Base-by-base conservation (phyloP, 2,888 invertebrate species). In the Acleris holmiana region DNA sequence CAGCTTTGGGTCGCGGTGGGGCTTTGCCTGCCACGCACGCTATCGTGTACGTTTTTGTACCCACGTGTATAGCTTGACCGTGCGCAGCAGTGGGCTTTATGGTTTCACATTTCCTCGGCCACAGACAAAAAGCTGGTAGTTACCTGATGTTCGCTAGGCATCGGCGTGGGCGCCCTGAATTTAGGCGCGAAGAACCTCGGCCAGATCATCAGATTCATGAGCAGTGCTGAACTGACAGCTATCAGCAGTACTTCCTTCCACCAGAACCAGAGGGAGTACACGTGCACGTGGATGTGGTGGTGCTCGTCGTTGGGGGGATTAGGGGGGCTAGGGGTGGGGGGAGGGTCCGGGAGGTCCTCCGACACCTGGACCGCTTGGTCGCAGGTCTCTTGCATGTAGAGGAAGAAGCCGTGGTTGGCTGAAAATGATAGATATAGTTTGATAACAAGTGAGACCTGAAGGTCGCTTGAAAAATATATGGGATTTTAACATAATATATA, bases 211-310 rank as follows among this genome's bases (percentile, higher is more conserved):
- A 96, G 85, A 75, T 96, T 96, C 69, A 96, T 88, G 10, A 96
- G 73, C 46, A 97, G 78, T 0, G 97, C 96, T 0, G 95, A 95
- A 6, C 96, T 94, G 44, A 97, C 82, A 4, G 96, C 96, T 55
- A 97, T 96, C 2, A 96, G 93, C 2, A 96, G 81, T 6, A 98
- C 95, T 84, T 97, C 97, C 85, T 95, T 97, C 90, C 90, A 97
- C 95, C 96, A 97, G 83, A 95, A 95, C 95, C 96, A 97, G 0
- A 97, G 84, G 0, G 96, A 96, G 13, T 94, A 94, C 48, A 96
- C 95, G 68, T 96, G 95, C 2, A 96, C 93, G 80, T 95, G 94
- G 0, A 95, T 94, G 18, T 95, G 94, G 10, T 94, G 94, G 71
- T 94, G 94, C 65, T 62, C 62, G n/a, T 23, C 61, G 15, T 53